Conservation (phyloP, 2,113 vertebrate genomes). For the human (Homo sapiens) region GRCh38 chr4:11464001-11464500, state of each 20-base stretch:
- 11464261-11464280: neutral
- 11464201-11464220: neutral
- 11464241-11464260: neutral
- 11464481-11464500: neutral
- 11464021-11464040: neutral
- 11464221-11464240: neutral
- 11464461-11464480: neutral
- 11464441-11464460: neutral
- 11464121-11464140: neutral
- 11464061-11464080: neutral
- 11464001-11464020: neutral
- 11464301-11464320: neutral
- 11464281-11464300: neutral
- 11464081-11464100: neutral
- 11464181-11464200: neutral
- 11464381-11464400: neutral
- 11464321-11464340: neutral
- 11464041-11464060: neutral
- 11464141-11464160: neutral
- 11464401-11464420: too few species aligned
- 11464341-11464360: neutral
- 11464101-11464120: neutral
- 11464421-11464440: neutral
- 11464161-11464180: neutral
- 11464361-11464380: neutral